Evolutionary conservation across 2,888 invertebrate species (phyloP), one percentile per base, ranked within the genome.

Genomic region (Ophion costatus): DNA sequence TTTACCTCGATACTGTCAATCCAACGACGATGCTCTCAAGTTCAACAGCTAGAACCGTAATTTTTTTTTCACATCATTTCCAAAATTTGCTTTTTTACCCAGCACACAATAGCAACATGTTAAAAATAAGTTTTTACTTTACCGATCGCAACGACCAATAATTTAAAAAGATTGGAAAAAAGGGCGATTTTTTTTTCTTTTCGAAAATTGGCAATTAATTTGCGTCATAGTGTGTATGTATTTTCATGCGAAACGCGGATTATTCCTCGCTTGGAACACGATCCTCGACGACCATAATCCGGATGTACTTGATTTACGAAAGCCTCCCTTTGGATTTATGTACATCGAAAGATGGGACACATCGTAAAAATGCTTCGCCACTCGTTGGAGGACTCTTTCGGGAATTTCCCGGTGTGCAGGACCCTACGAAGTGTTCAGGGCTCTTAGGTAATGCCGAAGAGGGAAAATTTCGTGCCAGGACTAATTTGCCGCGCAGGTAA

Each of bases 401-500:
- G 51, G 51, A 17, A 17, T 17, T 51, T 17, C 51, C 51, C 17
- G 51, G 17, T 51, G 14, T 5, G 2, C 14, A 14, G 51, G 51
- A 51, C 22, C 22, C 2, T 22, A 20, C 59, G 22, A 22, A 22
- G 59, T 4, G 22, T 11, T 10, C 20, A 1, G n/a, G 7, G n/a
- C 57, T n/a, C 57, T 38, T 67, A 14, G 9, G n/a, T 38, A 80
- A 76, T 67, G 57, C 66, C 45, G 33, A 61, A 59, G 33, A 59
- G 51, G 80, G 38, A 24, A 77, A 77, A 77, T n/a, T 6, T 61
- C 80, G 73, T 20, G 67, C 1, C 42, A 22, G 84, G 74, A 71
- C 78, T 86, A 82, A 82, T 86, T 84, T 82, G 83, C 75, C 84
- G 64, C 61, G 63, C 71, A 83, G 80, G 80, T 75, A 81, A 85